Conservation (phyloP, 2,113 vertebrate genomes). For the Elgaria multicarinata region DNA sequence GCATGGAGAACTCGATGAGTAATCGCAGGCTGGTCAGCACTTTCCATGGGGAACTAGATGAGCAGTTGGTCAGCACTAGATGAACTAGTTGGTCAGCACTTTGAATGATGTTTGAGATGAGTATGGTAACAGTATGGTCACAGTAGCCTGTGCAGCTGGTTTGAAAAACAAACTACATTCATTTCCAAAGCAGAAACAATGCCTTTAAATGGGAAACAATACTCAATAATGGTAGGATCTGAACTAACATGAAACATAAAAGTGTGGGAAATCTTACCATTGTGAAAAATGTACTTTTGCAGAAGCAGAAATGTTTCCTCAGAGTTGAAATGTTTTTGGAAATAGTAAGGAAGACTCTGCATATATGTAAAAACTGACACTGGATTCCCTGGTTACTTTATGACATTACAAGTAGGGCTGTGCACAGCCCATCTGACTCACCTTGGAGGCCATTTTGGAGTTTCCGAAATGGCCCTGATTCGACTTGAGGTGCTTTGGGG, state of each 20-base stretch:
- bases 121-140: neutral
- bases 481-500: too few species aligned
- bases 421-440: too few species aligned
- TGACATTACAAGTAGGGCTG: too few species aligned
- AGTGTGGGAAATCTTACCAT: neutral
- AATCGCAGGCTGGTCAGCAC: neutral
- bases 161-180: neutral
- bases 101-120: neutral
- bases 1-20: neutral
- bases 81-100: conserved; percentile 3
- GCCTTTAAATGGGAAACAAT: neutral
- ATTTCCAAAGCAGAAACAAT: neutral
- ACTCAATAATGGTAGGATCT: neutral
- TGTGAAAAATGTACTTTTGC: neutral
- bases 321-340: neutral
- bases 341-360: neutral
- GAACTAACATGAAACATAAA: neutral
- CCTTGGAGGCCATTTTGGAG: too few species aligned
- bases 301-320: too few species aligned
- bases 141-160: neutral
- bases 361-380: neutral
- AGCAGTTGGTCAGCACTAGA: conserved; percentile 1
- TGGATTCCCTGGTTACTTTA: neutral
- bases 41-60: neutral
- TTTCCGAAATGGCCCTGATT: too few species aligned